Evolutionary conservation across 2,797 vertebrate species (phyloP).

Genomic region (Rhabdophis nuchalis): DNA sequence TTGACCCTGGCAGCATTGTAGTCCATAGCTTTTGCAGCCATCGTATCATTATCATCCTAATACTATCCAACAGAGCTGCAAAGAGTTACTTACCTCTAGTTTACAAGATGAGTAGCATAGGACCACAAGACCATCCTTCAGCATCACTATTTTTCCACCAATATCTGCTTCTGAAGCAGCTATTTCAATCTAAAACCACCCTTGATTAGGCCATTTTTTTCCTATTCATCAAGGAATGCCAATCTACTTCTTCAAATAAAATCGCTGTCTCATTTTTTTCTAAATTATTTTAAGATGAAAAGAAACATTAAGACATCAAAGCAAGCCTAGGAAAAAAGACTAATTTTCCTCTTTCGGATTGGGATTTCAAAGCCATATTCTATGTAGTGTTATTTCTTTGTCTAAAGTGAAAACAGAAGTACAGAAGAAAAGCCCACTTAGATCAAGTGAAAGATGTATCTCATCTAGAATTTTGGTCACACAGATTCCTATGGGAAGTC

Average conservation of each 20-base stretch:
- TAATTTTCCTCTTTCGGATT: neutral
- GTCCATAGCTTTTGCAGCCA: neutral
- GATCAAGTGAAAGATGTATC: neutral
- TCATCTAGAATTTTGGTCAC: neutral
- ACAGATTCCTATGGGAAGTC: neutral
- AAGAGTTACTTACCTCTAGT: neutral
- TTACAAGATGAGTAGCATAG: neutral
- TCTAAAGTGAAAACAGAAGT: neutral
- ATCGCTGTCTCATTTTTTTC: neutral
- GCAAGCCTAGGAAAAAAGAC: neutral
- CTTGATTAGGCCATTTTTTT: neutral
- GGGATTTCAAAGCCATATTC: neutral
- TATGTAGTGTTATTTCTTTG: neutral
- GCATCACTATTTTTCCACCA: neutral
- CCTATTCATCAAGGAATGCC: constrained; percentile 8
- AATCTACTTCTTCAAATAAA: neutral
- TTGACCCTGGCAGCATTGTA: neutral
- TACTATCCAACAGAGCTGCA: neutral
- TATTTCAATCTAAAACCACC: neutral
- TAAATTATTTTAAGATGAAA: neutral
- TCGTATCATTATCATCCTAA: neutral
- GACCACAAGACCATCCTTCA: neutral
- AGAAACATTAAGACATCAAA: constrained; percentile 26
- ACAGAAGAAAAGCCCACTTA: neutral
- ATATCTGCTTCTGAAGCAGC: neutral